Conservation (phyloP, 2,797 vertebrate genomes). For the Poecilia gillii region DNA sequence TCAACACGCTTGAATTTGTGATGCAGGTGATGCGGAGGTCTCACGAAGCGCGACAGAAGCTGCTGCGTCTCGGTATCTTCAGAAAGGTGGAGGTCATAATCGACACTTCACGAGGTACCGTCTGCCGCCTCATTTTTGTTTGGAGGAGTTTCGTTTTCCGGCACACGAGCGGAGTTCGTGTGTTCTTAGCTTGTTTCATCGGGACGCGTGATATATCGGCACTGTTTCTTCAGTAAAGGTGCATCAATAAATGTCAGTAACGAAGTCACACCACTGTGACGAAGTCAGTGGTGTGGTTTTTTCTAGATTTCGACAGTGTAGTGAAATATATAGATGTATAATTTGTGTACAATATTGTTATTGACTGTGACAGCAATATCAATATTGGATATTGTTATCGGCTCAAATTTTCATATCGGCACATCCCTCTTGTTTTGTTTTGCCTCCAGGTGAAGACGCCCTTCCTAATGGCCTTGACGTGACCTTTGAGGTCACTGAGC, state of each 20-base stretch:
- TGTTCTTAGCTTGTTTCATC: background rate
- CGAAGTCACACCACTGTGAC: too few relatives aligned
- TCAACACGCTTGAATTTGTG: background rate
- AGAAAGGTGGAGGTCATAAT: slow-evolving; percentile 95
- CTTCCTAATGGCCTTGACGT: slow-evolving; percentile 96
- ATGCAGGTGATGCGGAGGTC: slow-evolving; percentile 93
- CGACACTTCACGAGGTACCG: slow-evolving; percentile 90
- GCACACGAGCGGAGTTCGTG: background rate
- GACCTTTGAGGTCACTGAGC: slow-evolving; percentile 93
- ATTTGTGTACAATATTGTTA: too few relatives aligned
- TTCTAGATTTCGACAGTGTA: too few relatives aligned
- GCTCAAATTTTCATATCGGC: too few relatives aligned
- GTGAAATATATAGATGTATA: too few relatives aligned
- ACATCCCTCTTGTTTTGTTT: background rate
- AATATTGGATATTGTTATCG: too few relatives aligned
- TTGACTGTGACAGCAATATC: too few relatives aligned
- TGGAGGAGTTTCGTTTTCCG: background rate
- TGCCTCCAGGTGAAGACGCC: slow-evolving; percentile 87
- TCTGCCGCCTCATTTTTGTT: background rate
- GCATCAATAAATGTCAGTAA: too few relatives aligned
- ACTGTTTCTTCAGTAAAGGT: too few relatives aligned
- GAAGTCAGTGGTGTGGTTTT: too few relatives aligned
- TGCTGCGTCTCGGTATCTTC: slow-evolving; percentile 94
- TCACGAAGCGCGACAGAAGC: slow-evolving; percentile 91
- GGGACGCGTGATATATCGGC: too few relatives aligned